Percentiles rank a stretch among this genome's conserved stretches.
Evolutionary conservation across 2,797 vertebrate species (phyloP).

Genomic region (Phataginus tetradactyla): DNA sequence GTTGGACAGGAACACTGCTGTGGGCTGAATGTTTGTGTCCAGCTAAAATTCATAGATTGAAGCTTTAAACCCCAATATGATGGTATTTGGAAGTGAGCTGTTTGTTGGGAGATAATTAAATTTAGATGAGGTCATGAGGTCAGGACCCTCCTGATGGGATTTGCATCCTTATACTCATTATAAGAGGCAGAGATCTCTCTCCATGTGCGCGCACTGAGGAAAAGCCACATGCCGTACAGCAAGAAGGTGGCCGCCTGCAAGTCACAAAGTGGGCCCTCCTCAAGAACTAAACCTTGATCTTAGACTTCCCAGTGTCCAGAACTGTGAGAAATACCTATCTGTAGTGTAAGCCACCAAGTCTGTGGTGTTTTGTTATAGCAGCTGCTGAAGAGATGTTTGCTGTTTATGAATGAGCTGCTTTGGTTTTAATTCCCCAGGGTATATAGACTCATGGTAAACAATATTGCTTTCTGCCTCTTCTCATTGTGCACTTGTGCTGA

Average conservation of each 20-base stretch:
- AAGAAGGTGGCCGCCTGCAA: neutral
- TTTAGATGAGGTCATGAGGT: neutral
- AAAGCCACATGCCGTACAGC: neutral
- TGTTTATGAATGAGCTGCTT: slow-evolving; percentile 99
- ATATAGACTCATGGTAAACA: slow-evolving; percentile 97
- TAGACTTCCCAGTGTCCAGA: neutral
- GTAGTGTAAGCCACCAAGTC: neutral
- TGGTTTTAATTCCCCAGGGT: slow-evolving; percentile 99
- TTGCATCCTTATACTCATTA: neutral
- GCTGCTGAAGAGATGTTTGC: slow-evolving; percentile 76
- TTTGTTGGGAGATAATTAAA: neutral
- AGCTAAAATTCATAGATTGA: neutral
- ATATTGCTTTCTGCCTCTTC: slow-evolving; percentile 98
- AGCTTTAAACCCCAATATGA: neutral
- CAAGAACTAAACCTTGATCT: neutral
- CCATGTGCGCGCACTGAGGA: neutral
- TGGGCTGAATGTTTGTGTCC: neutral
- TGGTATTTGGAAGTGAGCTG: neutral
- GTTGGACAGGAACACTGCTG: neutral
- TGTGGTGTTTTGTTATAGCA: neutral
- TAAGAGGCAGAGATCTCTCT: neutral
- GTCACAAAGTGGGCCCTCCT: neutral
- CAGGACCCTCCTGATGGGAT: neutral
- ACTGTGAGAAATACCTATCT: neutral
- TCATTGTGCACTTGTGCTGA: slow-evolving; percentile 98